Evolutionary conservation across 2,113 vertebrate genomes (phyloP).

Genomic region (Engystomops pustulosus): DNA sequence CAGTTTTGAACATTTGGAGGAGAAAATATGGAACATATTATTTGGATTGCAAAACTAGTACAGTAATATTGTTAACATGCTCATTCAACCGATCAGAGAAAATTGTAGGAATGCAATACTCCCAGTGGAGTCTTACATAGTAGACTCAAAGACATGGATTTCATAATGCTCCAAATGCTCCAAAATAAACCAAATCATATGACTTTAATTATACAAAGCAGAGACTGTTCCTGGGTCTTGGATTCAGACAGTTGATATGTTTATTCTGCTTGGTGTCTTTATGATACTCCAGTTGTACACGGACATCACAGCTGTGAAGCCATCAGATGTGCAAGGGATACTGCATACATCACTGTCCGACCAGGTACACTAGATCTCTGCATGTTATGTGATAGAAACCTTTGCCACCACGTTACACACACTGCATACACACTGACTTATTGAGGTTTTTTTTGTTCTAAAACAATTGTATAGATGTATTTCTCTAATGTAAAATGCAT

Average conservation of each 20-base stretch:
- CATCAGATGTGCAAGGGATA: conserved; percentile 34
- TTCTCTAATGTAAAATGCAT: too few species aligned
- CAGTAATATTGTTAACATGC: conserved; percentile 49
- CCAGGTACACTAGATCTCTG: conserved; percentile 12
- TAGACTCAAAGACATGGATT: conserved; percentile 40
- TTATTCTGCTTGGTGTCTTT: conserved; percentile 27
- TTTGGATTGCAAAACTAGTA: conserved; percentile 42
- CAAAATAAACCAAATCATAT: conserved; percentile 41
- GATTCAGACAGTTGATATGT: conserved; percentile 25
- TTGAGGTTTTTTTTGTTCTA: neutral
- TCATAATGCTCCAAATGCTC: conserved; percentile 50
- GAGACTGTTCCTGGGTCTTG: conserved; percentile 1
- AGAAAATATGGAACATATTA: conserved; percentile 59
- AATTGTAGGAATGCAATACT: conserved; percentile 44
- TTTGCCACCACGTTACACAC: neutral
- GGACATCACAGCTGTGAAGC: neutral
- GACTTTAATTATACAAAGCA: conserved; percentile 46
- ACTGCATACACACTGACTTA: neutral
- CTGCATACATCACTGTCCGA: neutral
- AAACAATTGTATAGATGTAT: neutral
- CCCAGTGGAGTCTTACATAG: conserved; percentile 34
- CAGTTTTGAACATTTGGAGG: conserved; percentile 52
- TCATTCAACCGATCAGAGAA: conserved; percentile 44
- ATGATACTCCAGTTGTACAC: neutral
- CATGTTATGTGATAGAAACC: neutral